Conservation (phyloP, 2,888 invertebrate genomes). For the Baronia brevicornis region DNA sequence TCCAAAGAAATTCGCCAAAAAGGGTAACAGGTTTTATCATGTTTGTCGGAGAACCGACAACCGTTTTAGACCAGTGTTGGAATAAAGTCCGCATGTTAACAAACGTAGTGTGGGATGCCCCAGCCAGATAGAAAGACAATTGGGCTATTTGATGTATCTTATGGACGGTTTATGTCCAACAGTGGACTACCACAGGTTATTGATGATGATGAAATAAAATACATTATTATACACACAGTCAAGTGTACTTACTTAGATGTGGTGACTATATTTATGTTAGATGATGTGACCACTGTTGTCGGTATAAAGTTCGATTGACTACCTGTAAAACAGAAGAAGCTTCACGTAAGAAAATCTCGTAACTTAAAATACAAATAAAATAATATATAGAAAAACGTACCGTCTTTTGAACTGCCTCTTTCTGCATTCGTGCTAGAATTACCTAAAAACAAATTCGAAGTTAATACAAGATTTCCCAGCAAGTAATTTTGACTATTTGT, state of each 20-base stretch:
- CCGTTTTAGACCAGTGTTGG: no score
- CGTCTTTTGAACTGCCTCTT: constrained; percentile 69
- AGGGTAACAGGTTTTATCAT: no score
- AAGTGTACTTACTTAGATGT: constrained; percentile 64
- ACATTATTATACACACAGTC: constrained; percentile 6
- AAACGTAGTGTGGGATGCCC: no score
- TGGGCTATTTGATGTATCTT: background rate
- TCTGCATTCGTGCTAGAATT: constrained; percentile 70
- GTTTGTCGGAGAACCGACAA: no score
- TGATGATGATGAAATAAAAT: no score
- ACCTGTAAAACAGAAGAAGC: constrained; percentile 40
- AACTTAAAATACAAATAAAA: constrained; percentile 1
- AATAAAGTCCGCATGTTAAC: no score
- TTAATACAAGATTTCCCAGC: background rate
- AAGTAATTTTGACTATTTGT: no score
- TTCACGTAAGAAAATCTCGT: constrained; percentile 3
- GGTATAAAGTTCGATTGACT: constrained; percentile 71
- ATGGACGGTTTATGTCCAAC: no score
- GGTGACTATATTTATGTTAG: constrained; percentile 72
- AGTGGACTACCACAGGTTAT: no score
- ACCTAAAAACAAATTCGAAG: constrained; percentile 37
- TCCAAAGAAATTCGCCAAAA: no score
- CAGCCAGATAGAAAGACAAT: no score
- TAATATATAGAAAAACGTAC: constrained; percentile 32
- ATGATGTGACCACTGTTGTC: constrained; percentile 69